Evolutionary conservation across 2,797 vertebrate genomes (phyloP), one percentile per base, ranked within the genome.

Genomic region (Sebastes taczanowskii): DNA sequence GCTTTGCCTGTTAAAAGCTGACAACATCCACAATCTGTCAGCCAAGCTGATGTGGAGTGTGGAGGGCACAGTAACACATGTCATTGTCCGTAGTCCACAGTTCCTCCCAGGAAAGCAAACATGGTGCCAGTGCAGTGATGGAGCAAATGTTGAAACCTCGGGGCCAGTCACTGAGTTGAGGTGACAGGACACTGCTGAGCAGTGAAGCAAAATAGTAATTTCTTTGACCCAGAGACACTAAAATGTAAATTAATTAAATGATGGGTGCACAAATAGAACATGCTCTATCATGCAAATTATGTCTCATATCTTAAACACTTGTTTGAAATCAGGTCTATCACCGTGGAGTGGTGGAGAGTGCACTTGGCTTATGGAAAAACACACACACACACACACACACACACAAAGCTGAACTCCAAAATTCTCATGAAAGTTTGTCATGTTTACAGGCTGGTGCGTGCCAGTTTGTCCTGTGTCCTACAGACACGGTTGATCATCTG

Each of bases 41-140:
- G 38, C 38, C 13, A 14, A 14, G 38, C 13, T 42, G 38, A 42
- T 42, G 42, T 46, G 16, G 14, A 46, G 42, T 7, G n/a, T 71
- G 49, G 25, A 56, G 20, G 42, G 42, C 42, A 22, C 58, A 29
- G 13, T 10, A 20, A 55, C 59, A 14, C 38, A 38, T 38, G 80
- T 79, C 80, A 69, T 60, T 38, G 53, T 72, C 65, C 32, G 16
- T 4, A 27, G 62, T 63, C 22, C 46, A 22, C 27, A 11, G 63
- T 14, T 73, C 67, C 61, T 62, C 75, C 69, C 65, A 66, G 68
- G 75, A 81, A 72, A 75, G 78, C 78, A 87, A 81, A 87, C 75
- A 81, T 25, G 69, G 64, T 42, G 1, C 38, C 1, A 1, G 38
- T 14, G 38, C 13, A 75, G 49, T 86, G 82, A 88, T 81, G 77